Base-by-base conservation (phyloP, 2,113 vertebrate species). In the Microcebus tavaratra region DNA sequence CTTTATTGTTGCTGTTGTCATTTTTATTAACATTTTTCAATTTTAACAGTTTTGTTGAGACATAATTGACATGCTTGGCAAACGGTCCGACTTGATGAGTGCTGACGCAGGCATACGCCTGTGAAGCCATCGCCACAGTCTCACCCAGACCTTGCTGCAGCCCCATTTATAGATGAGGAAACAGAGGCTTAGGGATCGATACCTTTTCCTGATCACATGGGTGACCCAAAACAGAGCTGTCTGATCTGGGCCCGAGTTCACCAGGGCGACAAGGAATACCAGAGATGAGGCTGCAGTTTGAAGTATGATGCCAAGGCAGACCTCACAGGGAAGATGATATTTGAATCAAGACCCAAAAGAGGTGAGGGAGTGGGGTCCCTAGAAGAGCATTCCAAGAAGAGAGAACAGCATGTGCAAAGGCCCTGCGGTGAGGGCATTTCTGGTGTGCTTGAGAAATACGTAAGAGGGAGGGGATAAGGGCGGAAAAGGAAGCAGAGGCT, bases 11-110 rank as follows among this genome's bases (percentile, higher is more conserved):
- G 17, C 39, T 65, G 27, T 21, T 45, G 65, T 57, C 42, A 45
- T 78, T 31, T 20, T 59, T 15, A 53, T 27, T 70, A n/a, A 73
- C 25, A 23, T 25, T 50, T 75, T 91, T 13, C 14, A n/a, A 1
- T 63, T 53, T 13, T 48, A n/a, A 42, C 45, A 59, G 59, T 68
- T 18, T 53, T 21, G 2, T 34, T 15, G 67, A 70, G 57, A 34
- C 45, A 2, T 55, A 13, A n/a, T 53, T 63, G 81, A 18, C 67
- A 6, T 6, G 31, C 36, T 42, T 42, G 29, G 1, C 63, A 55
- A 72, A 75, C 18, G 0, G 0, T 3, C 36, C 57, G 36, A 8
- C 29, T 39, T 5, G 14, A 6, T 59, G 27, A 67, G n/a, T 20
- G 9, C 15, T 10, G 12, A 68, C 42, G 42, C 20, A 15, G 20